Conservation (phyloP, 2,888 invertebrate genomes). For the Oligia strigilis region DNA sequence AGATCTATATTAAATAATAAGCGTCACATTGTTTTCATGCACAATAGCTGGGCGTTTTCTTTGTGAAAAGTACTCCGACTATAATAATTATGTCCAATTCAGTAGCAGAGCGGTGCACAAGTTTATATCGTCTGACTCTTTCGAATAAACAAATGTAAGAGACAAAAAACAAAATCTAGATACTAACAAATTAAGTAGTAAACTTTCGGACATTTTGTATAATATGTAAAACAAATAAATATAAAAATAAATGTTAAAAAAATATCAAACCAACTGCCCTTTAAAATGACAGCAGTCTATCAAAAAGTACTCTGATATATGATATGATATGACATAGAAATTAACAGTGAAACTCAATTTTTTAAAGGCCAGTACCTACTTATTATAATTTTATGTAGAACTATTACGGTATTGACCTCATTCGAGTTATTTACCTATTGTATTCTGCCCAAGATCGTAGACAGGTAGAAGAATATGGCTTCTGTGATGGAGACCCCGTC, state of each 20-base stretch:
- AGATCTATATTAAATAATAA: too few relatives aligned
- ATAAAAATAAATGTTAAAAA: slow-evolving; percentile 13
- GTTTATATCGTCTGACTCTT: background rate
- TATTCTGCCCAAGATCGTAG: background rate
- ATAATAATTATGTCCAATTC: too few relatives aligned
- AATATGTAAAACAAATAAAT: background rate
- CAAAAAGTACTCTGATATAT: too few relatives aligned
- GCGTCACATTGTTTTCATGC: too few relatives aligned
- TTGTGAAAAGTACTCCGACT: too few relatives aligned
- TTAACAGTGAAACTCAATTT: too few relatives aligned
- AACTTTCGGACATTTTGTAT: slow-evolving; percentile 33
- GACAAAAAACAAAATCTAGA: background rate
- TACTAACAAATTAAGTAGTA: slow-evolving; percentile 33
- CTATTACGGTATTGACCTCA: slow-evolving; percentile 2
- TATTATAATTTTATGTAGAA: background rate
- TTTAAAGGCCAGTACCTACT: background rate
- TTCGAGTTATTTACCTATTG: background rate
- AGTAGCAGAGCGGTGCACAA: background rate
- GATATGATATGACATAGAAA: too few relatives aligned
- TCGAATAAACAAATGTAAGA: background rate
- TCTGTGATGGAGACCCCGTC: background rate
- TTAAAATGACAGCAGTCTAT: background rate
- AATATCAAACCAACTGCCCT: background rate
- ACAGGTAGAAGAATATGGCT: background rate
- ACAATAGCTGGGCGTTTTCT: too few relatives aligned